phyloP scores from a whole-genome alignment of 2,888 invertebrate genomes.

The Theristus sp. region DNA sequence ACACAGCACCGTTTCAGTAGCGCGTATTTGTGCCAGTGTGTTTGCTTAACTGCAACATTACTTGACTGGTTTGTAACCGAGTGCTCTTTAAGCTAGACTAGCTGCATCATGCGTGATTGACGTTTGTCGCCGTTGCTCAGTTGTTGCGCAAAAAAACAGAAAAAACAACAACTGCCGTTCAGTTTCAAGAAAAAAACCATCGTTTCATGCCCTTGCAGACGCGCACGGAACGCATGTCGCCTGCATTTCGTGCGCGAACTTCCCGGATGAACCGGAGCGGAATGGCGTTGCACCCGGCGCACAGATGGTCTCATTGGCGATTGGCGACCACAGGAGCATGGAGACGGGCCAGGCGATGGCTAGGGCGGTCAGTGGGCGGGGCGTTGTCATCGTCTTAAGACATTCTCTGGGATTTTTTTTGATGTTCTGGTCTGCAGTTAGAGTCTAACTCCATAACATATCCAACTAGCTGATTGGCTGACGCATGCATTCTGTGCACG shows the following conservation, averaged over 20 bases:
- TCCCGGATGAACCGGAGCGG: slow-evolving; percentile 61
- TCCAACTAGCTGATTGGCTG: too few species aligned
- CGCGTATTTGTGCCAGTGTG: too few species aligned
- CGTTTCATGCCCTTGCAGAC: slow-evolving; percentile 51
- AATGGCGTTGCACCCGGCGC: slow-evolving; percentile 94
- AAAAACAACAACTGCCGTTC: neutral
- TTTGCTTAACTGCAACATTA: too few species aligned
- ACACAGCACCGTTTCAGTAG: too few species aligned
- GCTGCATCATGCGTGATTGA: too few species aligned
- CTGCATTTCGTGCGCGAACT: slow-evolving; percentile 76
- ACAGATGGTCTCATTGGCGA: slow-evolving; percentile 70
- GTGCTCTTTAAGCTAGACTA: too few species aligned
- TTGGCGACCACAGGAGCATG: slow-evolving; percentile 73
- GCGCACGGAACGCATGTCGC: slow-evolving; percentile 95
- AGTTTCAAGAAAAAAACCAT: too few species aligned
- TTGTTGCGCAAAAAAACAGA: neutral
- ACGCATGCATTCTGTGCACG: too few species aligned
- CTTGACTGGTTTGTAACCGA: too few species aligned
- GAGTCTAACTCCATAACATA: too few species aligned
- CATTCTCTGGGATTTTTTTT: neutral
- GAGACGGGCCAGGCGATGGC: slow-evolving; percentile 85
- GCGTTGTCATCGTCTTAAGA: neutral
- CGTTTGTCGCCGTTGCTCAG: neutral
- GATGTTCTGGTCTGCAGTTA: neutral
- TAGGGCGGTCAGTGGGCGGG: slow-evolving; percentile 64